Evolutionary conservation across 2,113 vertebrate genomes (phyloP).

Genomic region (Paedocypris sp.): DNA sequence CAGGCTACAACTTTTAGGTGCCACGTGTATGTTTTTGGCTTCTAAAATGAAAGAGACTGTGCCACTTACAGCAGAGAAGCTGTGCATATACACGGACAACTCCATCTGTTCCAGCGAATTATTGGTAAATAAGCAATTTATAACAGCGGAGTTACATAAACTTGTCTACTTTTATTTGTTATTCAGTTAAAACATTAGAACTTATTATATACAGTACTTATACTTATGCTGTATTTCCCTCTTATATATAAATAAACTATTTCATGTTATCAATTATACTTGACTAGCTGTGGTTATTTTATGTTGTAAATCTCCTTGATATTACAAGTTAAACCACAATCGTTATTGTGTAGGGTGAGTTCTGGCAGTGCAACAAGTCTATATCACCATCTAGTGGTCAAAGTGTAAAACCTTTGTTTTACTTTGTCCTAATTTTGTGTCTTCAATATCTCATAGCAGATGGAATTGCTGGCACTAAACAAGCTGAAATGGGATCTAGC

Average conservation of each 20-base stretch:
- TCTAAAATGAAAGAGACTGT: constrained; percentile 99
- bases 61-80: constrained; percentile 87
- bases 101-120: constrained; percentile 83
- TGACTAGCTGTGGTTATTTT: too few species aligned
- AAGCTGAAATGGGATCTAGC: constrained; percentile 98
- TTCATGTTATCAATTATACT: too few species aligned
- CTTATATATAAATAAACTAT: too few species aligned
- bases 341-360: too few species aligned
- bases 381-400: constrained; percentile 39
- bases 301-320: too few species aligned
- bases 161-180: neutral
- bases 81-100: constrained; percentile 96
- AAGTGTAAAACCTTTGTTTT: constrained; percentile 14
- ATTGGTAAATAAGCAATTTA: constrained; percentile 69
- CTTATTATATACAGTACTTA: too few species aligned
- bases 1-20: constrained; percentile 86
- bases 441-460: constrained; percentile 74
- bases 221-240: too few species aligned
- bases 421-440: constrained; percentile 26
- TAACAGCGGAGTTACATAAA: neutral
- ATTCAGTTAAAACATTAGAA: neutral
- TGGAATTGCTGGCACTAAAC: constrained; percentile 92
- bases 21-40: constrained; percentile 94
- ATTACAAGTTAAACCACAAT: too few species aligned
- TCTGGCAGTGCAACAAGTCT: constrained; percentile 7